These are phyloP conservation scores for Leptinotarsa lineolata DNA, from an alignment of 1,140 invertebrate species.

Conservation along the genomic window DNA sequence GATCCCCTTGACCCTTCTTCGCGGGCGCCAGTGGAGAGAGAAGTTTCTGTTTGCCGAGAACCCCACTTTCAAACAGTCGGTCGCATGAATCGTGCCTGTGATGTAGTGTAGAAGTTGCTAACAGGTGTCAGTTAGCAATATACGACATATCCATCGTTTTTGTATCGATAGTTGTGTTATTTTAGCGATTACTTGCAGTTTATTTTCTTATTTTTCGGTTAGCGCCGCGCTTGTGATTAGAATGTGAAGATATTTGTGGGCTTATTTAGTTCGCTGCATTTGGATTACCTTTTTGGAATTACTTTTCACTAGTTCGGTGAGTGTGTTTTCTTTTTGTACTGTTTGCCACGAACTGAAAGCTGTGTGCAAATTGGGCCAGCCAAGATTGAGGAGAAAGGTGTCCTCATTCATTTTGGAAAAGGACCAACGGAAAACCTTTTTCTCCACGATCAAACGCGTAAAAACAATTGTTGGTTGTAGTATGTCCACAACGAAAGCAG, in stretches of 20 bases:
- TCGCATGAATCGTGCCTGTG: slow-evolving; percentile 34
- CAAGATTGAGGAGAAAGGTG: not conserved
- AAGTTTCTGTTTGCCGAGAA: slow-evolving; percentile 19
- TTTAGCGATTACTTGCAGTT: slow-evolving; percentile 9
- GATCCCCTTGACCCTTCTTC: not conserved
- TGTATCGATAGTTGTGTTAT: slow-evolving; percentile 20
- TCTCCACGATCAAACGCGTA: too few relatives aligned
- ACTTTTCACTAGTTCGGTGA: not conserved
- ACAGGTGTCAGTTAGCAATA: slow-evolving; percentile 33
- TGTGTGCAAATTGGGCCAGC: not conserved
- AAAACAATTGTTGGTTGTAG: too few relatives aligned
- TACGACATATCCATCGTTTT: slow-evolving; percentile 27
- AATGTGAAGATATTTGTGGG: not conserved
- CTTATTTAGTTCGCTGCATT: not conserved
- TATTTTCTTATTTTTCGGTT: slow-evolving; percentile 7
- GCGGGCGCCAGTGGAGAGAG: slow-evolving; percentile 4
- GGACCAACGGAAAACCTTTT: too few relatives aligned
- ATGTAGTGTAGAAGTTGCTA: slow-evolving; percentile 28
- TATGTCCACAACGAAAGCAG: too few relatives aligned
- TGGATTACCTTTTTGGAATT: not conserved
- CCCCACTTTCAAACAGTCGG: slow-evolving; percentile 31
- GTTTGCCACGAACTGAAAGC: not conserved
- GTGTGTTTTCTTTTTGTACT: not conserved
- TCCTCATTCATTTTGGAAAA: not conserved
- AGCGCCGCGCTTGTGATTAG: not conserved